A percentile compares a stretch with the other conserved stretches of the same genome.
These are phyloP conservation scores for Zygothrica quintamaculata DNA, from an alignment of 2,888 invertebrate species.

Conservation along the genomic window DNA sequence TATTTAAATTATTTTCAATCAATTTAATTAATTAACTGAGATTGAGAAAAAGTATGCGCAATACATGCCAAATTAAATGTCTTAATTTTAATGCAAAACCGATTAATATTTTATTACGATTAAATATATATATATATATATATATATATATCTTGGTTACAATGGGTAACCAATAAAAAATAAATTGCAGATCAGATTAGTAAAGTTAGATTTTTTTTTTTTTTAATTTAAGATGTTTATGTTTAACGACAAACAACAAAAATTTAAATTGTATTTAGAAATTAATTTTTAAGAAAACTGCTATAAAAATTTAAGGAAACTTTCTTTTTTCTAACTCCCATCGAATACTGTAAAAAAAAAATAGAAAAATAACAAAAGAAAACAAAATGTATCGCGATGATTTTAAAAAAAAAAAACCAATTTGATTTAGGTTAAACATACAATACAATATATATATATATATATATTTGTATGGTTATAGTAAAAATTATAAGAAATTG, in stretches of 20 bases:
- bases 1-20: slow-evolving; percentile 34
- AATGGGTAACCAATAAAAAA: slow-evolving; percentile 18
- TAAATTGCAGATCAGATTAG: slow-evolving; percentile 59
- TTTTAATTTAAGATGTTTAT: slow-evolving; percentile 59
- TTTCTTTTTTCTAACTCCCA: slow-evolving; percentile 68
- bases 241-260: slow-evolving; percentile 22
- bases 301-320: slow-evolving; percentile 41
- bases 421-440: slow-evolving; percentile 39
- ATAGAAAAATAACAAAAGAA: slow-evolving; percentile 28
- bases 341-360: slow-evolving; percentile 60
- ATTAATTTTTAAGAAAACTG: slow-evolving; percentile 39
- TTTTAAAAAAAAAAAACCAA: slow-evolving; percentile 57
- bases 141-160: slow-evolving; percentile 11
- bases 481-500: slow-evolving; percentile 71
- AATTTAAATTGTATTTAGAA: slow-evolving; percentile 48
- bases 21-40: slow-evolving; percentile 55
- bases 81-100: slow-evolving; percentile 66
- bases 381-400: slow-evolving; percentile 58
- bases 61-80: slow-evolving; percentile 78
- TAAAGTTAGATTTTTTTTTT: slow-evolving; percentile 65
- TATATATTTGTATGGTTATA: slow-evolving; percentile 63
- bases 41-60: slow-evolving; percentile 65
- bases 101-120: no score
- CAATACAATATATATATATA: slow-evolving; percentile 46
- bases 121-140: slow-evolving; percentile 55